These are phyloP conservation scores for Heliconius hewitsoni DNA, from an alignment of 1,140 invertebrate species.

Conservation along the genomic window DNA sequence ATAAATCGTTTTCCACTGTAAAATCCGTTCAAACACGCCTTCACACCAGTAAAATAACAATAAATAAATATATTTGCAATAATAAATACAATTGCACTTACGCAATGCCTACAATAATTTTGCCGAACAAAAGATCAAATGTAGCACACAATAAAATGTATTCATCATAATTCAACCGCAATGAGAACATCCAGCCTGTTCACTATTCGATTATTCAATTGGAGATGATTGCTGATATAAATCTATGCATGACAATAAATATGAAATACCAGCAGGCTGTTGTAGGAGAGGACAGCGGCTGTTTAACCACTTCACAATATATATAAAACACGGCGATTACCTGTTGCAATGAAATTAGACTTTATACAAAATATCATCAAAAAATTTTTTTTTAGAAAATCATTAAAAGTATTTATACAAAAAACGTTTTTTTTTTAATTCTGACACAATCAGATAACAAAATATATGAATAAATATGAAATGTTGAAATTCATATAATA, in stretches of 20 bases:
- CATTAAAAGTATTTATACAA: too few relatives aligned
- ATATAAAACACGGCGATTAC: background rate
- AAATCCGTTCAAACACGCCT: conserved; percentile 27
- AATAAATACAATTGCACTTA: conserved; percentile 58
- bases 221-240: conserved; percentile 56
- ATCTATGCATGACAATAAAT: conserved; percentile 48
- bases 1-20: background rate
- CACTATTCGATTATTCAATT: conserved; percentile 61
- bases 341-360: background rate
- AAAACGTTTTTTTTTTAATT: too few relatives aligned
- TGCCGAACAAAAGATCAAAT: conserved; percentile 64
- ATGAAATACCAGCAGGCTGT: conserved; percentile 30
- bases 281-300: background rate
- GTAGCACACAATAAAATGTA: conserved; percentile 55
- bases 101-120: conserved; percentile 64
- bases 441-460: too few relatives aligned
- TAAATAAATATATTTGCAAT: conserved; percentile 46
- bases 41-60: conserved; percentile 47
- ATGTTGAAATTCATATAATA: too few relatives aligned
- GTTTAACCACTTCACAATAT: background rate
- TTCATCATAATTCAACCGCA: conserved; percentile 66
- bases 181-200: conserved; percentile 57
- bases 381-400: too few relatives aligned
- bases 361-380: too few relatives aligned
- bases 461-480: too few relatives aligned